Base-by-base conservation (phyloP, 2,113 vertebrate species). In the Oncorhynchus mykiss region DNA sequence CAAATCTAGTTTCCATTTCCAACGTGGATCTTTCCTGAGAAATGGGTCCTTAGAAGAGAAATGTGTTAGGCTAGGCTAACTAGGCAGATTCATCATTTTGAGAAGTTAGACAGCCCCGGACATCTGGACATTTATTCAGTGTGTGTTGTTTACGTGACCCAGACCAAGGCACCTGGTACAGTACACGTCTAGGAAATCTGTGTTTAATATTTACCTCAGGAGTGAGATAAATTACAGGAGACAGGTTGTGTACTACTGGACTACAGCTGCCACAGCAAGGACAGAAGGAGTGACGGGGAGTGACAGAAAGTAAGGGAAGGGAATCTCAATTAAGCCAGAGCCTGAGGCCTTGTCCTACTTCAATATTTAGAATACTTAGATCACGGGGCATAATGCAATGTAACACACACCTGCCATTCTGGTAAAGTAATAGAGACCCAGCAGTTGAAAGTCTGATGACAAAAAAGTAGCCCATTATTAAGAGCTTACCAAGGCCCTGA, bases 211-310 rank as follows among this genome's bases (percentile, higher is more conserved):
- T 68, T 74, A 62, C 13, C 66, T 81, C 39, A 73, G 71, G 73
- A 72, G 71, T 31, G 77, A 76, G 78, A 77, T 70, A 72, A 80
- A 82, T 85, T 74, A 80, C 27, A 34, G 14, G 4, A 75, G 65
- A 78, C 60, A 64, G 70, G 24, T 24, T 18, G 13, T 45, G 71
- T 39, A 51, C 66, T 24, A 71, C 77, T 31, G 25, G 25, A 67
- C 65, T 27, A 29, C 1, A 27, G 24, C 6, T 12, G 29, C 29
- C 25, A 78, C 78, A 85, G 76, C n/a, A 66, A 29, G 24, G 70
- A 48, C 24, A 60, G 74, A 22, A 1, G 45, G 45, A 76, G 16
- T 29, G 31, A 16, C 1, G 79, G 71, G 62, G 9, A 39, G 20
- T 72, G 76, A 67, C 13, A 75, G 14, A 54, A 45, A 69, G 66